Conservation (phyloP, 2,888 invertebrate genomes). For the Caenorhabditis sinica region DNA sequence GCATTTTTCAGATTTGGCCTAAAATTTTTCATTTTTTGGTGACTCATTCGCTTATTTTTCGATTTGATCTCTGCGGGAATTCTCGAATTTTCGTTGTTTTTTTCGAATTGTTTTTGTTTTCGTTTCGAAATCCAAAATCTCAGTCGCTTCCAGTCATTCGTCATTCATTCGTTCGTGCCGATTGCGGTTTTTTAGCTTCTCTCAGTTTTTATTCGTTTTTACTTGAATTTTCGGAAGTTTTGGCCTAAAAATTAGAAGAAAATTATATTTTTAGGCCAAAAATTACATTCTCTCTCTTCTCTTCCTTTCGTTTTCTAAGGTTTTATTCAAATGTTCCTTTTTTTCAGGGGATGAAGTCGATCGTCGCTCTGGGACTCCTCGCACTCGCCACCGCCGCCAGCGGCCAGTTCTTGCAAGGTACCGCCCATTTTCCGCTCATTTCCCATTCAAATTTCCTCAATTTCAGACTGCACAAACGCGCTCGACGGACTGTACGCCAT, state of each 20-base stretch:
- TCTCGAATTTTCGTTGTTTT: background rate
- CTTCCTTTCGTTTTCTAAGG: background rate
- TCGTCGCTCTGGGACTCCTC: slow-evolving; percentile 27
- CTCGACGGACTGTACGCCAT: slow-evolving; percentile 60
- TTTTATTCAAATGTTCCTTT: background rate
- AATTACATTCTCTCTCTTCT: background rate
- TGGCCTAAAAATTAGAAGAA: no score
- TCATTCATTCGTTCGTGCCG: background rate
- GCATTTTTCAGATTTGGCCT: no score
- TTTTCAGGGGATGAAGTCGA: slow-evolving; percentile 50
- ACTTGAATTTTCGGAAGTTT: background rate
- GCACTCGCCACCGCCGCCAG: slow-evolving; percentile 36
- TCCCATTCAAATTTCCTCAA: background rate
- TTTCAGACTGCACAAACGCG: slow-evolving; percentile 59
- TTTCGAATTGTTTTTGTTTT: slow-evolving; percentile 16
- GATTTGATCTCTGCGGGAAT: slow-evolving; percentile 20
- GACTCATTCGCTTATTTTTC: background rate
- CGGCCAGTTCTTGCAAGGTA: slow-evolving; percentile 49
- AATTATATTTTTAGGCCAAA: no score
- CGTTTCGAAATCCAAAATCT: slow-evolving; percentile 20
- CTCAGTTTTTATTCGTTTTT: background rate
- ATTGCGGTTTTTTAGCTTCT: background rate
- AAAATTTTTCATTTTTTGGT: background rate
- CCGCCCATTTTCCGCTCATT: background rate
- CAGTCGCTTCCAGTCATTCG: background rate